Conservation (phyloP, 2,797 vertebrate genomes). For the Ispidina lecontei region DNA sequence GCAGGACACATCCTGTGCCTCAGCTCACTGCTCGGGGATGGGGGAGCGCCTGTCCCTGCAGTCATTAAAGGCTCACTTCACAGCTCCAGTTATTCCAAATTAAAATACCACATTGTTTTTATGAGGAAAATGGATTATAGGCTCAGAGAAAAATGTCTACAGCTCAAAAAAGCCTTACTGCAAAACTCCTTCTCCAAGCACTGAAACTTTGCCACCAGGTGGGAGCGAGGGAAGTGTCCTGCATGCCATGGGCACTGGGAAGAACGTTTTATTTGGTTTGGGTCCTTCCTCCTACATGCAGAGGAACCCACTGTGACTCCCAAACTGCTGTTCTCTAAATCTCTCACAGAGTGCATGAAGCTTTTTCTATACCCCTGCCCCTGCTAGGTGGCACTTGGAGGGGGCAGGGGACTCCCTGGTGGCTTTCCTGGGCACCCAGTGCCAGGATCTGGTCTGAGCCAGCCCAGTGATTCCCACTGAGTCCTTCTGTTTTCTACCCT, state of each 20-base stretch:
- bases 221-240: accelerated
- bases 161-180: not conserved
- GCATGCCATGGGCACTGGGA: not conserved
- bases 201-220: too few relatives aligned
- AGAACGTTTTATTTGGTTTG: not conserved
- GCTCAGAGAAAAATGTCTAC: not conserved
- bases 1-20: accelerated
- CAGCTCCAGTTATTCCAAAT: slow-evolving; percentile 34
- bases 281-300: not conserved
- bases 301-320: not conserved
- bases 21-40: not conserved
- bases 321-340: not conserved
- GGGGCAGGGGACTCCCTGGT: too few relatives aligned
- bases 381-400: not conserved
- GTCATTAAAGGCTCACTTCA: not conserved
- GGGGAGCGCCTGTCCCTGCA: not conserved
- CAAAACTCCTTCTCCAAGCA: not conserved
- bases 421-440: not conserved
- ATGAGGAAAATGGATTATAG: slow-evolving; percentile 26
- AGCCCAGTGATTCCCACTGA: not conserved
- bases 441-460: not conserved
- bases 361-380: not conserved
- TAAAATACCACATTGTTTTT: slow-evolving; percentile 48
- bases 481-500: not conserved
- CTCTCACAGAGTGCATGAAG: not conserved